Percentiles rank a stretch among this genome's conserved stretches.
These are phyloP conservation scores for Petaurus breviceps DNA, from an alignment of 2,113 vertebrate genomes.

Conservation along the genomic window DNA sequence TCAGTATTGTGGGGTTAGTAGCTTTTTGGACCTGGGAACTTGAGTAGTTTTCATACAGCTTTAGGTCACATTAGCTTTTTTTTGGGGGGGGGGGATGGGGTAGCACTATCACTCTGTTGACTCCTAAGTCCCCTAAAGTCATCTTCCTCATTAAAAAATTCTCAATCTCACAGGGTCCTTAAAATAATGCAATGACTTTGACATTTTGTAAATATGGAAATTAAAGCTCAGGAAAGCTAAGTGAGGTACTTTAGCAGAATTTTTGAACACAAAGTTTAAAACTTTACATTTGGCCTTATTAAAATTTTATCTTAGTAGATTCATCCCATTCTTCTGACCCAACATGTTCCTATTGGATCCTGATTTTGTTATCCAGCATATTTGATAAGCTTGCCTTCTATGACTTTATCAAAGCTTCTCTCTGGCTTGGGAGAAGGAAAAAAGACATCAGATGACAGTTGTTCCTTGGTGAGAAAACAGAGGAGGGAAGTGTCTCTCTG, in stretches of 20 bases:
- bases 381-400: neutral
- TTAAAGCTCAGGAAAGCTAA: neutral
- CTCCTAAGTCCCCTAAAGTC: neutral
- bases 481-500: rapidly evolving
- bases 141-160: neutral
- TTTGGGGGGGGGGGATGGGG: neutral
- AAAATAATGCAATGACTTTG: neutral
- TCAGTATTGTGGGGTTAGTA: neutral
- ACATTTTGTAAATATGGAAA: neutral
- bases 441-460: neutral
- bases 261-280: neutral
- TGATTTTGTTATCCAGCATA: neutral
- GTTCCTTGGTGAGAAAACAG: neutral
- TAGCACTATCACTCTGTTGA: neutral
- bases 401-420: neutral
- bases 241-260: neutral
- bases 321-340: neutral
- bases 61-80: neutral
- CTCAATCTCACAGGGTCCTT: neutral
- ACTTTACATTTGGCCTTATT: neutral
- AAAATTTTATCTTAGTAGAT: neutral
- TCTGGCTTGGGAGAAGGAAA: neutral
- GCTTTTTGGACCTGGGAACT: neutral
- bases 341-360: neutral
- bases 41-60: neutral